Conservation (phyloP, 2,113 vertebrate genomes). For the Heterochromis multidens region DNA sequence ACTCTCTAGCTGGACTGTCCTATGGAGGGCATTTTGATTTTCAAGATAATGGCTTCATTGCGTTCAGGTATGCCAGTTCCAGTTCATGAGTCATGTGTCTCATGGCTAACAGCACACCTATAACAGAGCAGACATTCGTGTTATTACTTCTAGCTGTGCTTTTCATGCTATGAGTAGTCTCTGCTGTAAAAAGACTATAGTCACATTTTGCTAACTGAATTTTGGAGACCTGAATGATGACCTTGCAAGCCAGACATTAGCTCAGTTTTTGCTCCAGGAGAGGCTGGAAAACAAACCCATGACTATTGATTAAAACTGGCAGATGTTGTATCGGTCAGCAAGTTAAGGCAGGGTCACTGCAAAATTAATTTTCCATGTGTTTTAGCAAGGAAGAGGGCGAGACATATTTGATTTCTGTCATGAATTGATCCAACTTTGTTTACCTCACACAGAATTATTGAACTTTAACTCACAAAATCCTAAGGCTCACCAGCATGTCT, state of each 20-base stretch:
- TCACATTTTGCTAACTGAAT: not conserved
- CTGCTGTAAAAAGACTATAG: not conserved
- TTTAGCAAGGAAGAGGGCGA: not conserved
- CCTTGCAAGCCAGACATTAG: not conserved
- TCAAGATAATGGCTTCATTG: not conserved
- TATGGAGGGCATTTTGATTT: too few relatives aligned
- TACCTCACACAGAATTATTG: not conserved
- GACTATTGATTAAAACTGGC: not conserved
- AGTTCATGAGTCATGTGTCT: not conserved
- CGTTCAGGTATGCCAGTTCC: not conserved
- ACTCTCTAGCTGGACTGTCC: not conserved
- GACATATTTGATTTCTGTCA: not conserved
- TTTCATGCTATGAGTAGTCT: not conserved
- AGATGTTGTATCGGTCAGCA: not conserved
- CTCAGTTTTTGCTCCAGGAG: not conserved
- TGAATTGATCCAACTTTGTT: not conserved
- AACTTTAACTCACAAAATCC: not conserved
- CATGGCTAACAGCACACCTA: not conserved
- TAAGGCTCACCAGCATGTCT: rapidly evolving
- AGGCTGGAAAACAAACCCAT: not conserved
- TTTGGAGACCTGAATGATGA: not conserved
- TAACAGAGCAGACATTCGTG: not conserved
- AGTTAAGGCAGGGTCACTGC: not conserved
- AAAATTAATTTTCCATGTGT: not conserved
- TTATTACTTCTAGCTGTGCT: too few relatives aligned